Percentiles rank a stretch among this genome's conserved stretches.
Evolutionary conservation across 2,888 invertebrate species (phyloP).

Genomic region (Agrypnus murinus): DNA sequence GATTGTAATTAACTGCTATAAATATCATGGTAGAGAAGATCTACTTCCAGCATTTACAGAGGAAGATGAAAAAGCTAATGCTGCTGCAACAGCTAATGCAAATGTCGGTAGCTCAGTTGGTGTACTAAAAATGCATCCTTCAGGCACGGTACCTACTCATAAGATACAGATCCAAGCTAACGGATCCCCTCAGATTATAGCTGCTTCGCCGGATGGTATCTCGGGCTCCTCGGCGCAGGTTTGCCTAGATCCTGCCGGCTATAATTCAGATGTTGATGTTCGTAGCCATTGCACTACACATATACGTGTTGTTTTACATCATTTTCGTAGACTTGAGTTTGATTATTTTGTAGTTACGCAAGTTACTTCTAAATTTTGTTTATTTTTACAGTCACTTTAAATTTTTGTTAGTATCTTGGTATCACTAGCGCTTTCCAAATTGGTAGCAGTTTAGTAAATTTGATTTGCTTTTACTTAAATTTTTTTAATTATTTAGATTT

Average conservation of each 20-base stretch:
- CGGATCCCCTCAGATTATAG: slow-evolving; percentile 72
- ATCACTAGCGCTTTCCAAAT: slow-evolving; percentile 25
- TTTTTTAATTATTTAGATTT: slow-evolving; percentile 25
- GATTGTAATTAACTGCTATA: slow-evolving; percentile 98
- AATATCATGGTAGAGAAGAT: slow-evolving; percentile 97
- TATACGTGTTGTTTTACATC: slow-evolving; percentile 57
- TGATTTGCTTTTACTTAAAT: slow-evolving; percentile 31
- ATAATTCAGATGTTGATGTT: slow-evolving; percentile 87
- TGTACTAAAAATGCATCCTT: slow-evolving; percentile 73
- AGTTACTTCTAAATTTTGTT: slow-evolving; percentile 23
- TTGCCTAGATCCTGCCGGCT: slow-evolving; percentile 81
- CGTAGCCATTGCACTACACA: slow-evolving; percentile 67
- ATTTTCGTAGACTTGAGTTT: slow-evolving; percentile 42
- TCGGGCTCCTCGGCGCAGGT: slow-evolving; percentile 78
- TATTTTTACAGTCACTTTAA: slow-evolving; percentile 36
- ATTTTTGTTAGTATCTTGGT: slow-evolving; percentile 17
- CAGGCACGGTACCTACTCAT: slow-evolving; percentile 70
- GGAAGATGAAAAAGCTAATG: slow-evolving; percentile 87
- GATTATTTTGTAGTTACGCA: slow-evolving; percentile 21
- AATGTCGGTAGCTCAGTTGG: slow-evolving; percentile 71
- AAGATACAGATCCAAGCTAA: slow-evolving; percentile 73
- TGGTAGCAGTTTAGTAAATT: slow-evolving; percentile 29
- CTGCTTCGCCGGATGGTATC: slow-evolving; percentile 73
- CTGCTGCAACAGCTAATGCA: slow-evolving; percentile 74
- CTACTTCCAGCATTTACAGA: slow-evolving; percentile 95